phyloP scores from a whole-genome alignment of 35 echinoderm and acorn worm genomes.

The Ptychodera flava region DNA sequence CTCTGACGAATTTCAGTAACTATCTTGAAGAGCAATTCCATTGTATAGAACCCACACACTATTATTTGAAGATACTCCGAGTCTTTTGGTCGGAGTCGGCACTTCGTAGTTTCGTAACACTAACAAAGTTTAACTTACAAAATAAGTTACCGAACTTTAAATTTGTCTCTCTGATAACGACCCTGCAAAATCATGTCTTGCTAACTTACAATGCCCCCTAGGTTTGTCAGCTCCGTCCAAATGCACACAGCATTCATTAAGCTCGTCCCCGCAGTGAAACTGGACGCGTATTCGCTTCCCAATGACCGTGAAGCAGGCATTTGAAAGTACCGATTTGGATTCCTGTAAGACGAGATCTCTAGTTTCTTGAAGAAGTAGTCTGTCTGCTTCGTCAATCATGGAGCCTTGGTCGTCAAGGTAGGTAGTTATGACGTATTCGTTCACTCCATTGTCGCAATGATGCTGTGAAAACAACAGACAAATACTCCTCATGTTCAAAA shows the following conservation, averaged over 20 bases:
- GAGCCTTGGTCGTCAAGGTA: not conserved
- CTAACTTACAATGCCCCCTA: not conserved
- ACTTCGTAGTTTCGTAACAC: too few species aligned
- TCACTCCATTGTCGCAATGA: not conserved
- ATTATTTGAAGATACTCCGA: too few species aligned
- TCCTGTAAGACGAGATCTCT: not conserved
- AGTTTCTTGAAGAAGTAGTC: not conserved
- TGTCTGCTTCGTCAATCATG: not conserved
- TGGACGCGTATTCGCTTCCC: not conserved
- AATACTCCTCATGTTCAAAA: too few species aligned
- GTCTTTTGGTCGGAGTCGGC: too few species aligned
- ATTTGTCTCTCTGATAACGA: too few species aligned
- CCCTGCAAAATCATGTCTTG: too few species aligned
- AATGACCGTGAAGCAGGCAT: not conserved
- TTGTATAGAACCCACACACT: too few species aligned
- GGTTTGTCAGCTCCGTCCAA: not conserved
- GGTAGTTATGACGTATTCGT: not conserved
- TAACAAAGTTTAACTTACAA: too few species aligned
- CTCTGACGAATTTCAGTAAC: too few species aligned
- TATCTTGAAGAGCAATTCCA: too few species aligned
- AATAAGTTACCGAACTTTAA: too few species aligned
- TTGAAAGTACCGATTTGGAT: not conserved
- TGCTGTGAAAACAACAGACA: not conserved
- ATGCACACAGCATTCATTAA: not conserved
- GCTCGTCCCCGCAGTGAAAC: not conserved